Evolutionary conservation across 2,797 vertebrate species (phyloP).

Genomic region (Bovichtus variegatus): DNA sequence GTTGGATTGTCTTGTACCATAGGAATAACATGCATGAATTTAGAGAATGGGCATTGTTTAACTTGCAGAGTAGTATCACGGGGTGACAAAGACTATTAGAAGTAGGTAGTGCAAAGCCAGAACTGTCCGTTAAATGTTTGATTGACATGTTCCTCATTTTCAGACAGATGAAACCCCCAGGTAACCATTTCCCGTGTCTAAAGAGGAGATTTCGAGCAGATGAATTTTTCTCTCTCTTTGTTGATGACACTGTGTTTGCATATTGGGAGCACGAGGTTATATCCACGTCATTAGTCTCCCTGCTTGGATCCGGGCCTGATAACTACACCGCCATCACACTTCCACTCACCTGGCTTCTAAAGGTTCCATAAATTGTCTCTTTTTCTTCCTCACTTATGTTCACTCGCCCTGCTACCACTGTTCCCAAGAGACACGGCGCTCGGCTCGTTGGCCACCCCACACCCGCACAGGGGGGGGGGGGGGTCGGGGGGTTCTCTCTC

Average conservation of each 20-base stretch:
- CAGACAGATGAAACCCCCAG: slow-evolving; percentile 40
- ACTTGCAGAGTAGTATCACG: not conserved
- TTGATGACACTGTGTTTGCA: slow-evolving; percentile 72
- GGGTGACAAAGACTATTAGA: not conserved
- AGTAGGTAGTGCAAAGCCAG: not conserved
- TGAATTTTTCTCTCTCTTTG: slow-evolving; percentile 50
- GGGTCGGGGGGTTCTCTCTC: slow-evolving; percentile 50
- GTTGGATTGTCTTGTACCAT: no score
- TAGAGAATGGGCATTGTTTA: no score
- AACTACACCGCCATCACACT: slow-evolving; percentile 47
- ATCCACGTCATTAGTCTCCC: slow-evolving; percentile 71
- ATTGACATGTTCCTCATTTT: slow-evolving; percentile 28
- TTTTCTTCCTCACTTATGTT: slow-evolving; percentile 44
- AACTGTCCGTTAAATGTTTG: not conserved
- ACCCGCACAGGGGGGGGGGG: slow-evolving; percentile 39
- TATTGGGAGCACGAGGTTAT: slow-evolving; percentile 71
- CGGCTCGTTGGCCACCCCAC: slow-evolving; percentile 75
- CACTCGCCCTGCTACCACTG: slow-evolving; percentile 51
- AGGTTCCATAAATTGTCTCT: slow-evolving; percentile 72
- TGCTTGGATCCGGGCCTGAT: slow-evolving; percentile 69
- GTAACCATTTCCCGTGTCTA: slow-evolving; percentile 39
- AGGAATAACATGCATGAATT: no score
- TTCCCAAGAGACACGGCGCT: slow-evolving; percentile 60
- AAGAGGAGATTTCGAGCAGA: slow-evolving; percentile 40
- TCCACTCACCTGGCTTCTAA: slow-evolving; percentile 60